Evolutionary conservation across 2,113 vertebrate genomes (phyloP).

Genomic region (Ornithorhynchus anatinus): DNA sequence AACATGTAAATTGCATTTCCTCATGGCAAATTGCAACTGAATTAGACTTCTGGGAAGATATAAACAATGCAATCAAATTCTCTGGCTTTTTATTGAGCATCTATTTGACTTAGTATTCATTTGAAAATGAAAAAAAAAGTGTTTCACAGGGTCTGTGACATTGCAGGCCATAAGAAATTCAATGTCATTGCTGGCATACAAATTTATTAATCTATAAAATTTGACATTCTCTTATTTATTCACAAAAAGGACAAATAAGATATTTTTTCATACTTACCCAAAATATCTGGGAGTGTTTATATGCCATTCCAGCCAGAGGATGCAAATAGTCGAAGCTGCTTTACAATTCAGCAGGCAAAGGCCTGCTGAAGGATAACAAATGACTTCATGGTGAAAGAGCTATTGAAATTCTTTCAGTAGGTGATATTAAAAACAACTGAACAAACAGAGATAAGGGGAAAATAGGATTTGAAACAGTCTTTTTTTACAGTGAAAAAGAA

Average conservation of each 20-base stretch:
- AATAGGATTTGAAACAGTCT: conserved; percentile 96
- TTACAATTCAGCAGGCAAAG: conserved; percentile 97
- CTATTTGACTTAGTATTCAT: conserved; percentile 72
- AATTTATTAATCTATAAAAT: conserved; percentile 85
- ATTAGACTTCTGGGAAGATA: conserved; percentile 75
- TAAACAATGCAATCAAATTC: conserved; percentile 78
- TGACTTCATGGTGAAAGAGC: conserved; percentile 99
- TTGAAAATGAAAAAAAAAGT: conserved; percentile 60
- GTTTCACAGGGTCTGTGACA: conserved; percentile 74
- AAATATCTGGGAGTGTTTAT: conserved; percentile 84
- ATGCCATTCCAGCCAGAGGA: conserved; percentile 94
- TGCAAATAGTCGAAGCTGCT: conserved; percentile 91
- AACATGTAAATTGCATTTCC: conserved; percentile 76
- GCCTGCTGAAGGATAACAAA: conserved; percentile 99
- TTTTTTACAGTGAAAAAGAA: conserved; percentile 67
- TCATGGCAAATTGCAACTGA: conserved; percentile 70
- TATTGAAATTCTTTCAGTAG: conserved; percentile 99
- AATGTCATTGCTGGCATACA: conserved; percentile 72
- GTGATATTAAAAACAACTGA: conserved; percentile 99
- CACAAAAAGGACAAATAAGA: conserved; percentile 85
- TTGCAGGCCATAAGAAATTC: conserved; percentile 71
- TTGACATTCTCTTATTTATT: conserved; percentile 88
- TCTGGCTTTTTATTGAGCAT: conserved; percentile 69
- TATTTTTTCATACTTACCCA: conserved; percentile 85
- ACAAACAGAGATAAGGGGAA: conserved; percentile 99